Evolutionary conservation across 2,888 invertebrate genomes (phyloP).

Genomic region (Notocelia uddmanniana): DNA sequence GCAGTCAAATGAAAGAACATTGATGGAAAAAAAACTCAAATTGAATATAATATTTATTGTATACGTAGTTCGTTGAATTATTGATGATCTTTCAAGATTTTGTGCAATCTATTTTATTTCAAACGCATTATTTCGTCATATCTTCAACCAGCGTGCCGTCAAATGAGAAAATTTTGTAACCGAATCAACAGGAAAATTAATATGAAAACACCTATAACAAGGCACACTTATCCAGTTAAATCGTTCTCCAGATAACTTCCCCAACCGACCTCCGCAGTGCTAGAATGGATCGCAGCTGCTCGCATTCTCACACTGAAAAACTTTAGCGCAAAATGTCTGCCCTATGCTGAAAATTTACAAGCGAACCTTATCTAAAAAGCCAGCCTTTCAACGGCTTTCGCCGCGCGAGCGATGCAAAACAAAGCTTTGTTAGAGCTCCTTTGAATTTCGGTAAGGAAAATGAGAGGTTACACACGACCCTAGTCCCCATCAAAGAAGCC

Average conservation of each 20-base stretch:
- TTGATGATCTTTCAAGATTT: too few species aligned
- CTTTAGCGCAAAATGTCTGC: conserved; percentile 73
- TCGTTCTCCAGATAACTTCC: conserved; percentile 66
- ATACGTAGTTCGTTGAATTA: too few species aligned
- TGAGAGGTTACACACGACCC: conserved; percentile 81
- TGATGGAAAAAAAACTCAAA: background rate
- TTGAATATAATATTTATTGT: too few species aligned
- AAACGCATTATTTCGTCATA: too few species aligned
- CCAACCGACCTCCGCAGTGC: conserved; percentile 66
- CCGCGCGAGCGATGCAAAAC: conserved; percentile 81
- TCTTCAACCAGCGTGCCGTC: too few species aligned
- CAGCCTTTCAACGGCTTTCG: conserved; percentile 80
- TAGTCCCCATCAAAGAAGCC: conserved; percentile 77
- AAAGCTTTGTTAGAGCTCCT: conserved; percentile 84
- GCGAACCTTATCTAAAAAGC: conserved; percentile 84
- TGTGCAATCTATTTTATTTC: too few species aligned
- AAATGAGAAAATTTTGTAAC: background rate
- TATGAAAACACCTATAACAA: conserved; percentile 22
- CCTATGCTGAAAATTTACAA: conserved; percentile 79
- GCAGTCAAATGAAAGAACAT: too few species aligned
- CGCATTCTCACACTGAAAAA: conserved; percentile 77
- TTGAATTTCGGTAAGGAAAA: conserved; percentile 85
- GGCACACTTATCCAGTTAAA: conserved; percentile 60
- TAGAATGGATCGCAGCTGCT: conserved; percentile 75
- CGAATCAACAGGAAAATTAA: background rate